A percentile compares a stretch with the other conserved stretches of the same genome.
These are phyloP conservation scores for Temnothorax rugatulus DNA, from an alignment of 2,888 invertebrate species.

Conservation along the genomic window DNA sequence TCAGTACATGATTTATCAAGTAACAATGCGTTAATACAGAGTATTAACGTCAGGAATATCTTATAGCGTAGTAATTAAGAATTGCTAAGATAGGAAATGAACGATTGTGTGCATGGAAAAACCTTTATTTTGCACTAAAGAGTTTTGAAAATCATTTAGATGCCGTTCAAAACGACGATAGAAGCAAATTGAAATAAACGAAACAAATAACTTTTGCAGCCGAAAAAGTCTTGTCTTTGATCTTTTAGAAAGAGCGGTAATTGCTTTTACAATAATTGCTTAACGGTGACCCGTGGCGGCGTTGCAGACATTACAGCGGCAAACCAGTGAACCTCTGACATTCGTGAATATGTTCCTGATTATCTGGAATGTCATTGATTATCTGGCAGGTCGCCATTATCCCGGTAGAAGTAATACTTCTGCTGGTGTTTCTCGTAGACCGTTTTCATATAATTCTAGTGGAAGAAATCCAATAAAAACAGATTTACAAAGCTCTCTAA, in stretches of 20 bases:
- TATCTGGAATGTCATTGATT: constrained; percentile 50
- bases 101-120: neutral
- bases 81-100: neutral
- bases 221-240: neutral
- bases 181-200: neutral
- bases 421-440: neutral
- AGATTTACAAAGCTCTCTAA: constrained; percentile 3
- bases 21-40: neutral
- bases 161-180: neutral
- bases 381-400: constrained; percentile 36
- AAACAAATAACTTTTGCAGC: neutral
- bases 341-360: constrained; percentile 46
- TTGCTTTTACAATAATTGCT: constrained; percentile 36
- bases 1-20: neutral
- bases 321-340: constrained; percentile 40
- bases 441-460: constrained; percentile 14
- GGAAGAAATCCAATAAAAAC: constrained; percentile 13
- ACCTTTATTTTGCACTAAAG: neutral
- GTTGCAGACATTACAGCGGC: constrained; percentile 48
- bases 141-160: neutral
- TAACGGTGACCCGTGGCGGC: constrained; percentile 28
- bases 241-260: constrained; percentile 10
- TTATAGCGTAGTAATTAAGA: neutral
- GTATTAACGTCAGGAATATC: neutral
- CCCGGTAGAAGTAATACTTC: constrained; percentile 24